These are phyloP conservation scores for Junco hyemalis DNA, from an alignment of 2,113 vertebrate species.

Conservation along the genomic window DNA sequence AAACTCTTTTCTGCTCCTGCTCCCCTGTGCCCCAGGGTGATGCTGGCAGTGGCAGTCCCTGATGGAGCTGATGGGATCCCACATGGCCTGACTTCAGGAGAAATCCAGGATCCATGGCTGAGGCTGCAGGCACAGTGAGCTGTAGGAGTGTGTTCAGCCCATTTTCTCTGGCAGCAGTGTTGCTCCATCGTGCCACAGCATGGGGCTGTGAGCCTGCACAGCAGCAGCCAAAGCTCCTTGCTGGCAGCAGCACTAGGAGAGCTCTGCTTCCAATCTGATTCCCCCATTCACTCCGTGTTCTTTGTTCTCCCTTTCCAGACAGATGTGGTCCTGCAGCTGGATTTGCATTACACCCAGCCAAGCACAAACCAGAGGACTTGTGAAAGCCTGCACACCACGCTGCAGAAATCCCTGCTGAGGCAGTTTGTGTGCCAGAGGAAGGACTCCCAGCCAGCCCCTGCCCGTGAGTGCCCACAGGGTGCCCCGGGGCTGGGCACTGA, in stretches of 20 bases:
- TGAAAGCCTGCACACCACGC: constrained; percentile 70
- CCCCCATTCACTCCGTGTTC: background rate
- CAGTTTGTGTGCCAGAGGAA: constrained; percentile 65
- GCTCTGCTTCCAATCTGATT: background rate
- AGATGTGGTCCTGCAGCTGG: constrained; percentile 76
- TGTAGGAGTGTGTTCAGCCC: background rate
- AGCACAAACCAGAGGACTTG: constrained; percentile 67
- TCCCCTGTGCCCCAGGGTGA: background rate
- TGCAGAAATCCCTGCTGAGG: constrained; percentile 76
- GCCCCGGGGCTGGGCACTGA: background rate
- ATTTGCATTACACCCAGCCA: constrained; percentile 75
- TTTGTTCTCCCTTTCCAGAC: constrained; percentile 55
- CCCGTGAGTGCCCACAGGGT: background rate
- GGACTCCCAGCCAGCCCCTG: background rate
- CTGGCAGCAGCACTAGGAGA: background rate
- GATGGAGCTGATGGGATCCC: background rate
- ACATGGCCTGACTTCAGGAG: background rate
- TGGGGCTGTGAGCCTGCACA: constrained; percentile 33
- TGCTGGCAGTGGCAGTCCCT: background rate
- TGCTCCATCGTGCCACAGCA: constrained; percentile 17
- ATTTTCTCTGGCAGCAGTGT: background rate
- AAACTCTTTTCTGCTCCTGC: background rate
- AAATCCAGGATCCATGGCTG: background rate
- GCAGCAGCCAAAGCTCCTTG: background rate
- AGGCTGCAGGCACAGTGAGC: fast-evolving